Evolutionary conservation across 2,797 vertebrate genomes (phyloP), one percentile per base, ranked within the genome.

Genomic region (Petrocephalus sullivani): DNA sequence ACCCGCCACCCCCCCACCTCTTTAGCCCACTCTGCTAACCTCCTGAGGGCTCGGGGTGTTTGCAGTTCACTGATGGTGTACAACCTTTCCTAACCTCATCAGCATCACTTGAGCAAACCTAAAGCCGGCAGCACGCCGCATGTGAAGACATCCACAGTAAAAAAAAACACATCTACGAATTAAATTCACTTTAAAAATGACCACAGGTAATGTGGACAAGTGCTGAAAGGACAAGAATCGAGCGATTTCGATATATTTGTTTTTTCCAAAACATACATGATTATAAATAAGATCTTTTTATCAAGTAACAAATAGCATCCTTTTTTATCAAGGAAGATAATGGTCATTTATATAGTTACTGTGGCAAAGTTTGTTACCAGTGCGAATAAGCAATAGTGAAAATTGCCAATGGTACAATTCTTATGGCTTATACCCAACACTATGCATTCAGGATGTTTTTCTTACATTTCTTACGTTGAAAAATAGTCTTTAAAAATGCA

Each of bases 61-160:
- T 37, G 87, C 61, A 90, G 91, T 81, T 89, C 89, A 90, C 85
- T 87, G 75, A 60, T 85, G 84, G 54, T 90, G 56, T 86, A 67
- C 84, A 90, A 83, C 46, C 61, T 41, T 37, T 60, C 37, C 61
- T 64, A 78, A 51, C 58, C 51, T 89, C 86, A 87, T 88, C 46
- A 86, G 64, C 83, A 56, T 86, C 64, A 56, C 49, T 56, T 85
- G 88, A 64, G 19, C 71, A 88, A 2, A 85, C 37, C 5, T n/a
- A 49, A 46, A 78, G 5, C 37, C 41, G 16, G 7, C 16, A 9
- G 81, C 46, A 23, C 19, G 9, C 49, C 12, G 49, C 9, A 53
- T 83, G n/a, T 21, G 81, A 83, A 12, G 51, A 53, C 19, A 83
- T 12, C 9, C 81, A 23, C 41, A 23, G 9, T 21, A 19, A 49